Evolutionary conservation across 2,113 vertebrate genomes (phyloP).

Genomic region (Nothocercus nigrocapillus): DNA sequence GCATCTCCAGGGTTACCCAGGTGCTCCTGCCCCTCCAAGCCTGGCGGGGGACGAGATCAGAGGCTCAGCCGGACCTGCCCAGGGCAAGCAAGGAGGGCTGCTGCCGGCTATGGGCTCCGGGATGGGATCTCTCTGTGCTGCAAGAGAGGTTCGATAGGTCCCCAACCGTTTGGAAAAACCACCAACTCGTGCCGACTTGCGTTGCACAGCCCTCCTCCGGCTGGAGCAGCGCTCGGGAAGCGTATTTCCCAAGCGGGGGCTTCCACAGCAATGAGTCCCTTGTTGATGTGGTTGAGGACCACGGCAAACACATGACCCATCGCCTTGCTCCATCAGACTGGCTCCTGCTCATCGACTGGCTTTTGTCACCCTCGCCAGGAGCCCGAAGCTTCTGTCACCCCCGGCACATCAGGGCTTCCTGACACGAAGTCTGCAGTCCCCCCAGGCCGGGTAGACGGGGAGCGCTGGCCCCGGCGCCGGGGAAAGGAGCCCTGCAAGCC

Average conservation of each 20-base stretch:
- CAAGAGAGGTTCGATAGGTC: conserved; percentile 19
- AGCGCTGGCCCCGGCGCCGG: not conserved
- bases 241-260: conserved; percentile 58
- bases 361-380: conserved; percentile 29
- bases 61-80: no score
- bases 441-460: not conserved
- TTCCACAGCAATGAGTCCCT: conserved; percentile 45
- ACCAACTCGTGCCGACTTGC: conserved; percentile 55
- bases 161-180: conserved; percentile 64
- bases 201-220: not conserved
- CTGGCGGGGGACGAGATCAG: no score
- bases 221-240: conserved; percentile 62
- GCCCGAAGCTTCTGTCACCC: not conserved
- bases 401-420: not conserved
- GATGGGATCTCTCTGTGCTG: not conserved
- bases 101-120: accelerated
- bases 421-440: not conserved
- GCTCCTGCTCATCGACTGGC: conserved; percentile 18
- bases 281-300: conserved; percentile 35
- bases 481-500: conserved; percentile 57
- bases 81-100: not conserved
- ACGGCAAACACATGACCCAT: not conserved
- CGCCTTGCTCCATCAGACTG: not conserved
- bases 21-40: not conserved
- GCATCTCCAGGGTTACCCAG: no score